Conservation (phyloP, 2,888 invertebrate genomes). For the Hecatera dysodea region DNA sequence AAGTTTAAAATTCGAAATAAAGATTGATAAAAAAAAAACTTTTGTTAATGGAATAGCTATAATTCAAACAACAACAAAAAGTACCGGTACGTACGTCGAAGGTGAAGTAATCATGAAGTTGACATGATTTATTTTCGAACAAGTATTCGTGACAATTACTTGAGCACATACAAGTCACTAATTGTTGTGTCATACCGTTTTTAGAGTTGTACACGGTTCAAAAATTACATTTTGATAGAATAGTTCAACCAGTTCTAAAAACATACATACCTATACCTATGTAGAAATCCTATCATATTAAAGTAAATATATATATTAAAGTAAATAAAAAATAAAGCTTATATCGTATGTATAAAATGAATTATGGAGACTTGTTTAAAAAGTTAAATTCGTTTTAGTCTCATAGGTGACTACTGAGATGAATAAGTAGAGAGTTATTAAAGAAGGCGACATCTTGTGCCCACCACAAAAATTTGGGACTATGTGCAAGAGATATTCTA, state of each 20-base stretch:
- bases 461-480: too few relatives aligned
- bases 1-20: neutral
- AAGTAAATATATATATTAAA: neutral
- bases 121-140: neutral
- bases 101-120: neutral
- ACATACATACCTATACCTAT: too few relatives aligned
- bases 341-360: neutral
- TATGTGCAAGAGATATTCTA: too few relatives aligned
- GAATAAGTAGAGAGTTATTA: too few relatives aligned
- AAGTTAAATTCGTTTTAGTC: neutral
- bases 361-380: neutral
- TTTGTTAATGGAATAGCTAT: too few relatives aligned
- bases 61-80: too few relatives aligned
- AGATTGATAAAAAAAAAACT: too few relatives aligned
- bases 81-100: too few relatives aligned
- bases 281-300: neutral
- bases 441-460: too few relatives aligned
- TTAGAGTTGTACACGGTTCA: neutral
- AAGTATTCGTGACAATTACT: conserved; percentile 10
- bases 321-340: neutral
- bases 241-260: neutral
- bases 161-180: neutral
- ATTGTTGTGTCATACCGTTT: neutral
- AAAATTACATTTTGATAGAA: neutral
- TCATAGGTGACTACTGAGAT: neutral